Conservation (phyloP, 2,888 invertebrate species). For the Leucania comma region DNA sequence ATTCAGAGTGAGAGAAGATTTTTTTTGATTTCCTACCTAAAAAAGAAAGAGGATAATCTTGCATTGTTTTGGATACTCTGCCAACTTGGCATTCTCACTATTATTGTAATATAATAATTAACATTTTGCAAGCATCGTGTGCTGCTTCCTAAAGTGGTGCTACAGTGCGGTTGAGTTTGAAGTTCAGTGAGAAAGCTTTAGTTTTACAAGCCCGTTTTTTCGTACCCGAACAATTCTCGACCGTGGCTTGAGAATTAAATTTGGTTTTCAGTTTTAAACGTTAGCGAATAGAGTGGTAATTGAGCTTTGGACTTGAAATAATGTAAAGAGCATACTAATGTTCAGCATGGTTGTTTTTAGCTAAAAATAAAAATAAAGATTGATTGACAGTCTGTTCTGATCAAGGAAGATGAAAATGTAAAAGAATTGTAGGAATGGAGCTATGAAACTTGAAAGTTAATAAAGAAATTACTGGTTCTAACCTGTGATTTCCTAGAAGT, state of each 20-base stretch:
- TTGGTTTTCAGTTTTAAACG: slow-evolving; percentile 22
- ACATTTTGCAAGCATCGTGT: slow-evolving; percentile 37
- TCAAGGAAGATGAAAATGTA: neutral
- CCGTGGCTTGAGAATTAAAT: slow-evolving; percentile 31
- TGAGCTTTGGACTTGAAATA: slow-evolving; percentile 25
- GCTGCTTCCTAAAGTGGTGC: slow-evolving; percentile 33
- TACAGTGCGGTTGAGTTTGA: slow-evolving; percentile 34
- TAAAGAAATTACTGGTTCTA: neutral
- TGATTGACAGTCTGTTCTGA: neutral
- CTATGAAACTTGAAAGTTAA: neutral
- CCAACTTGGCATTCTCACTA: slow-evolving; percentile 19
- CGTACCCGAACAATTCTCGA: slow-evolving; percentile 32
- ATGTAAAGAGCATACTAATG: neutral
- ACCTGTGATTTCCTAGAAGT: neutral
- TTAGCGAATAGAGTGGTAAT: slow-evolving; percentile 25
- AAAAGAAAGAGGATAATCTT: too few species aligned
- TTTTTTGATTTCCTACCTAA: too few species aligned
- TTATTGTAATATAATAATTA: slow-evolving; percentile 46
- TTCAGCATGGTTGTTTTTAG: neutral
- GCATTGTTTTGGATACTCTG: slow-evolving; percentile 4
- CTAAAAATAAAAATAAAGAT: neutral
- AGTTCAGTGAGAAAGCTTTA: slow-evolving; percentile 41
- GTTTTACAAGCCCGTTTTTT: slow-evolving; percentile 43
- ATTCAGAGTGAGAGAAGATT: too few species aligned
- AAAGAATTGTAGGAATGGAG: neutral